Evolutionary conservation across 1,140 invertebrate species (phyloP).

Genomic region (Solenopsis fugax): DNA sequence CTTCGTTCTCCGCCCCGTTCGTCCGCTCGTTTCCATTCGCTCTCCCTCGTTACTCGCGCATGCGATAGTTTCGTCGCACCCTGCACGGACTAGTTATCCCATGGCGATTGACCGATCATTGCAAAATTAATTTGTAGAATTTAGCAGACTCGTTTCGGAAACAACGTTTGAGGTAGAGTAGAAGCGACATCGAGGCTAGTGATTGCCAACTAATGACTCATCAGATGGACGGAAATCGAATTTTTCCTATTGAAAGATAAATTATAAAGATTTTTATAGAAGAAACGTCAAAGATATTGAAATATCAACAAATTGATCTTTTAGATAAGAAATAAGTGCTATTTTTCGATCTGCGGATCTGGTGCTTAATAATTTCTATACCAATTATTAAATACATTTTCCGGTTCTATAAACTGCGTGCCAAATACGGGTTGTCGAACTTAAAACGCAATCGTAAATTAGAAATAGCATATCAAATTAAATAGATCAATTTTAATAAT

Average conservation of each 20-base stretch:
- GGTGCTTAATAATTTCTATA: too few relatives aligned
- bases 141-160: conserved; percentile 5
- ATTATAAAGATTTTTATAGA: conserved; percentile 9
- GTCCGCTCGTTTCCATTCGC: conserved; percentile 22
- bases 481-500: too few relatives aligned
- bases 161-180: background rate
- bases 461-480: too few relatives aligned
- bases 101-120: background rate
- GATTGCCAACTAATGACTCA: background rate
- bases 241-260: background rate
- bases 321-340: too few relatives aligned
- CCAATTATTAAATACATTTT: too few relatives aligned
- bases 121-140: conserved; percentile 17
- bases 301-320: background rate
- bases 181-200: background rate
- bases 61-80: background rate
- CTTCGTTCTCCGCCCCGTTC: background rate
- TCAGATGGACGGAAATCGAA: background rate
- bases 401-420: too few relatives aligned
- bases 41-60: background rate
- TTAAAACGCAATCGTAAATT: too few relatives aligned
- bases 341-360: too few relatives aligned
- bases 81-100: background rate
- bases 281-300: background rate
- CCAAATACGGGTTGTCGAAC: too few relatives aligned